Conservation (phyloP, 2,888 invertebrate species). For the Gasteruption jaculator region DNA sequence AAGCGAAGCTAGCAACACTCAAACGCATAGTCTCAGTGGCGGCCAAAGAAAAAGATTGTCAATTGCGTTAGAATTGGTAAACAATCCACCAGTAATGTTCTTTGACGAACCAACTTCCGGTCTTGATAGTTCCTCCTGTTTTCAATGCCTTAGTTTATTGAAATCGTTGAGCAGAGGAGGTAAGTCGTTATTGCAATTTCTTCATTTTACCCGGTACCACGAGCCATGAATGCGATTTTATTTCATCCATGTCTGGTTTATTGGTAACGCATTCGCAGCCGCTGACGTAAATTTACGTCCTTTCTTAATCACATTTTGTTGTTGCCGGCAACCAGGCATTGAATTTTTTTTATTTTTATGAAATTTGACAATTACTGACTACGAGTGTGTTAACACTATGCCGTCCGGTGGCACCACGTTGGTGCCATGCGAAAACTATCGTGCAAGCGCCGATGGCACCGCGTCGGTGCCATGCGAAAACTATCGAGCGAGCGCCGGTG, state of each 20-base stretch:
- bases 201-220: background rate
- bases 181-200: constrained; percentile 11
- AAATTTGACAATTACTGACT: too few relatives aligned
- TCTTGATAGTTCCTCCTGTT: constrained; percentile 90
- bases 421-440: too few relatives aligned
- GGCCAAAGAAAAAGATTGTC: constrained; percentile 88
- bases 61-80: constrained; percentile 88
- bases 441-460: too few relatives aligned
- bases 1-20: constrained; percentile 73
- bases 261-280: too few relatives aligned
- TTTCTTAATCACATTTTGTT: too few relatives aligned
- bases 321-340: too few relatives aligned
- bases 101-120: constrained; percentile 94
- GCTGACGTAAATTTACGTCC: too few relatives aligned
- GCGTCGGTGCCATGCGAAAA: too few relatives aligned
- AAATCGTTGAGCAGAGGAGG: constrained; percentile 82
- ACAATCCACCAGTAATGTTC: constrained; percentile 96
- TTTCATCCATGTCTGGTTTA: constrained; percentile 1
- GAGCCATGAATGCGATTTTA: background rate
- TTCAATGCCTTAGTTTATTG: constrained; percentile 84
- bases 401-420: too few relatives aligned
- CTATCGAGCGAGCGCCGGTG: too few relatives aligned
- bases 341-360: too few relatives aligned
- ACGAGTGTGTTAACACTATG: too few relatives aligned
- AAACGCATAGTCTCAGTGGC: constrained; percentile 78